Percentiles rank a stretch among this genome's conserved stretches.
phyloP scores from a whole-genome alignment of 1,140 invertebrate genomes.

The Calephelis nemesis region DNA sequence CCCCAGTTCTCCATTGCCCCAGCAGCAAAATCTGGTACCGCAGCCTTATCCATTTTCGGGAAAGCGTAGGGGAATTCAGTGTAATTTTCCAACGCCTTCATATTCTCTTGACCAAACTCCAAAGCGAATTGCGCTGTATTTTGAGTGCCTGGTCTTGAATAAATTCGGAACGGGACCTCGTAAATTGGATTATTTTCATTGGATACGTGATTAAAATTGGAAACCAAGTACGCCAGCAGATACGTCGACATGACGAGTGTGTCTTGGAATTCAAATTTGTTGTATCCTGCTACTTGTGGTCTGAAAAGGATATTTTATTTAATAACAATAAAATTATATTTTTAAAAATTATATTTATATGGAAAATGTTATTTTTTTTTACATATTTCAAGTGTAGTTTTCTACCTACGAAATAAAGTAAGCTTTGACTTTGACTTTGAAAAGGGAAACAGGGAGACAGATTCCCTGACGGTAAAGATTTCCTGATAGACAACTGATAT shows the following conservation, averaged over 20 bases:
- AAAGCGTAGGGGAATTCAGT: conserved; percentile 72
- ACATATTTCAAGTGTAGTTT: no score
- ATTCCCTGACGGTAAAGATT: no score
- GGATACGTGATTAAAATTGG: conserved; percentile 81
- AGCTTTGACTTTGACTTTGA: no score
- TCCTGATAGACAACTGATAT: no score
- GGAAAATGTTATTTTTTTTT: no score
- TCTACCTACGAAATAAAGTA: no score
- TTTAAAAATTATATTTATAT: no score
- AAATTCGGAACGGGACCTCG: conserved; percentile 78
- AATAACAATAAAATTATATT: no score
- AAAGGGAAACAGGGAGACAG: no score
- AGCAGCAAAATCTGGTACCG: conserved; percentile 88
- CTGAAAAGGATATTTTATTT: conserved; percentile 39
- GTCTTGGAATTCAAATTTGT: conserved; percentile 63
- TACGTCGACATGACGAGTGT: conserved; percentile 86
- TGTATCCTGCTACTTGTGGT: conserved; percentile 41
- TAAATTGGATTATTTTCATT: conserved; percentile 56
- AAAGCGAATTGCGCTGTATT: conserved; percentile 80
- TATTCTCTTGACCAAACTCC: conserved; percentile 77
- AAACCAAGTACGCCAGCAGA: conserved; percentile 86
- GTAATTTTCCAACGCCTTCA: conserved; percentile 77
- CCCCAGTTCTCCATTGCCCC: conserved; percentile 94
- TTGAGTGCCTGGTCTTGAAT: conserved; percentile 83
- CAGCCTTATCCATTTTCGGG: conserved; percentile 84